These are phyloP conservation scores for Aleiodes alternator DNA, from an alignment of 2,888 invertebrate genomes.

Conservation along the genomic window DNA sequence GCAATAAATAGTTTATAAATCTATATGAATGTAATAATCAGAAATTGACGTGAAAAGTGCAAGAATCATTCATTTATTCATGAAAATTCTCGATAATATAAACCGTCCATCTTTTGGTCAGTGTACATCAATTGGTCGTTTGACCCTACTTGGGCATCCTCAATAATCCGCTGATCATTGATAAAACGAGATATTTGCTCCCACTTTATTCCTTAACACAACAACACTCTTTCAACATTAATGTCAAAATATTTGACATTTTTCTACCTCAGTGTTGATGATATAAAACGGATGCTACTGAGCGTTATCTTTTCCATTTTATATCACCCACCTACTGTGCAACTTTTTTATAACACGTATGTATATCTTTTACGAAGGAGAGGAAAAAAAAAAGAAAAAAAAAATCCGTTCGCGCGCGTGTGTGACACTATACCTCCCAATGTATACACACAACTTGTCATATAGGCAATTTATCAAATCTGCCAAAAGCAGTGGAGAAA, in stretches of 20 bases:
- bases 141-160: no score
- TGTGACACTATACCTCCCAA: constrained; percentile 11
- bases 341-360: constrained; percentile 12
- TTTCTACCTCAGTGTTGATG: background rate
- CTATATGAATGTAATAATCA: no score
- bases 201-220: background rate
- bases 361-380: background rate
- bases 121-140: no score
- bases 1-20: no score
- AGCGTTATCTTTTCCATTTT: constrained; percentile 1
- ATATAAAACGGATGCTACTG: constrained; percentile 26
- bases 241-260: constrained; percentile 21
- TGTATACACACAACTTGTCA: constrained; percentile 31
- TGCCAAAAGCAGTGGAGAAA: constrained; percentile 31
- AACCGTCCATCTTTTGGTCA: no score
- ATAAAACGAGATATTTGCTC: no score
- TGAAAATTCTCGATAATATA: no score
- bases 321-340: no score
- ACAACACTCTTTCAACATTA: constrained; percentile 14
- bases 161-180: no score
- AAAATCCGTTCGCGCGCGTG: background rate
- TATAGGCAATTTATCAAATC: constrained; percentile 33
- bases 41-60: no score
- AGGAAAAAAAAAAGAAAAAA: background rate
- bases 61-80: no score